phyloP scores from a whole-genome alignment of 2,888 invertebrate species.

The Barypeithes pellucidus region DNA sequence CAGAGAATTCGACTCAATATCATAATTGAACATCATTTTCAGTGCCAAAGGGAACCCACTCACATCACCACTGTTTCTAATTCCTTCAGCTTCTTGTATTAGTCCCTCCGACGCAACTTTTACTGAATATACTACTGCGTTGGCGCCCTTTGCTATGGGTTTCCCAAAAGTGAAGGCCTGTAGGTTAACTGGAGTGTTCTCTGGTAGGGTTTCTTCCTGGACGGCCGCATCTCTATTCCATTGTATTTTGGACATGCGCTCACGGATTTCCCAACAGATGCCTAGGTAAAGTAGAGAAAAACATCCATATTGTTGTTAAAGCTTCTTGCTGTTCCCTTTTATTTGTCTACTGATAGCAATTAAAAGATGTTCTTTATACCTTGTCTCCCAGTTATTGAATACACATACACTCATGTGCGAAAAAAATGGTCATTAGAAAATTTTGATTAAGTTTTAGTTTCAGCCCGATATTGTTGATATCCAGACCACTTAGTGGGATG shows the following conservation, averaged over 20 bases:
- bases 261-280: slow-evolving; percentile 85
- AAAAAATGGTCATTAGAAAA: no score
- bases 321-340: no score
- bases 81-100: slow-evolving; percentile 23
- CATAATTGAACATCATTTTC: slow-evolving; percentile 95
- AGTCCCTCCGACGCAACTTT: slow-evolving; percentile 68
- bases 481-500: no score
- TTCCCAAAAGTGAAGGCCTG: slow-evolving; percentile 74
- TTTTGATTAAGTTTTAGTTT: no score
- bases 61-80: slow-evolving; percentile 54
- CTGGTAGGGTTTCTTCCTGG: slow-evolving; percentile 27
- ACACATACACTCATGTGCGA: no score
- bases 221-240: slow-evolving; percentile 33
- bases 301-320: background rate
- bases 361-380: no score
- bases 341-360: no score
- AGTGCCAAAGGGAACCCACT: slow-evolving; percentile 80
- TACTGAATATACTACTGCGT: slow-evolving; percentile 86
- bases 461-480: no score
- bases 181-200: slow-evolving; percentile 39
- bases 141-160: slow-evolving; percentile 85
- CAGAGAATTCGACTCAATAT: slow-evolving; percentile 85
- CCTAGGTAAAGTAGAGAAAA: slow-evolving; percentile 18
- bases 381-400: no score
- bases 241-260: slow-evolving; percentile 64